A percentile compares a stretch with the other conserved stretches of the same genome.
Evolutionary conservation across 1,140 invertebrate species (phyloP).

Genomic region (Brachionus angularis): DNA sequence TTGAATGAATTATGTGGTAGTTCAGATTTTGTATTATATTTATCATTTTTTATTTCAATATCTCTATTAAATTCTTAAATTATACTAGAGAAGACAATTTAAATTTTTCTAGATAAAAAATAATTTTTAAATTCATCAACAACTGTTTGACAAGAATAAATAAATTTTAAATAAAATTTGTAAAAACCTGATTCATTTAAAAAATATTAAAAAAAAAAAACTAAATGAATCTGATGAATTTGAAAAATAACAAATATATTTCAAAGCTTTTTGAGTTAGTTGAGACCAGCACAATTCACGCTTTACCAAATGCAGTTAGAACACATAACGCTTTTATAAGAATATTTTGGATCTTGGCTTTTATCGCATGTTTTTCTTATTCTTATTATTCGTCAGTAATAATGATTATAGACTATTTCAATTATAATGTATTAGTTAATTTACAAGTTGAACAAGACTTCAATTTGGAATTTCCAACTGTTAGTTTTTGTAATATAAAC

Average conservation of each 20-base stretch:
- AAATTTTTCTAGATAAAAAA: no score
- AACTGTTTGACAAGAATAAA: no score
- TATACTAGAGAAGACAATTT: no score
- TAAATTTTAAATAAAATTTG: no score
- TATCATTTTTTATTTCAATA: no score
- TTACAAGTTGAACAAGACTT: neutral
- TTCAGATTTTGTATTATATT: no score
- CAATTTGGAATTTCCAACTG: conserved; percentile 19
- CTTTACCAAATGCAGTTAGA: neutral
- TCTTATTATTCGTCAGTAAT: neutral
- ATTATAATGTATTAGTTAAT: neutral
- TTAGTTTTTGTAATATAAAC: conserved; percentile 29
- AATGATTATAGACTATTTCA: neutral
- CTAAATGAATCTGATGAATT: no score
- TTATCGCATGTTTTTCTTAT: neutral
- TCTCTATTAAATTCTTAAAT: no score
- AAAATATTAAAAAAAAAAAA: no score
- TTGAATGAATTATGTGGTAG: no score
- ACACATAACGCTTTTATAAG: neutral
- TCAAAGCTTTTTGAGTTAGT: neutral
- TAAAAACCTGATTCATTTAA: no score
- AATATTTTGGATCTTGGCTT: conserved; percentile 6
- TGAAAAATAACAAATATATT: neutral
- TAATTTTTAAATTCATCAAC: no score
- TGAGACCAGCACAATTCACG: neutral